Evolutionary conservation across 2,888 invertebrate genomes (phyloP).

Genomic region (Ormia ochracea): DNA sequence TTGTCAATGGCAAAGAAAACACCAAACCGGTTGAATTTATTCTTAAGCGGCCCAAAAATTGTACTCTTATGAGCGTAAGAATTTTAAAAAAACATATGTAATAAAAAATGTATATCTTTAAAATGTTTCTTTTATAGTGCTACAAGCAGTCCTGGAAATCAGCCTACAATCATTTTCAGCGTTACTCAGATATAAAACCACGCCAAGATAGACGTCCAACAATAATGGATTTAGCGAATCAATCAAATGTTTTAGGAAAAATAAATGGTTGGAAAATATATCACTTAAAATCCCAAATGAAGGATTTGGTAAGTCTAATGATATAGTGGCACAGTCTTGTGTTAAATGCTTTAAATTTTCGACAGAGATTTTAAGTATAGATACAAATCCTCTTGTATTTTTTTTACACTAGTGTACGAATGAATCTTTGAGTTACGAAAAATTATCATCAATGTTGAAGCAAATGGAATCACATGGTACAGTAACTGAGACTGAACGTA

Average conservation of each 20-base stretch:
- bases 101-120: background rate
- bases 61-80: slow-evolving; percentile 74
- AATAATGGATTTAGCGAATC: slow-evolving; percentile 92
- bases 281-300: slow-evolving; percentile 94
- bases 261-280: slow-evolving; percentile 96
- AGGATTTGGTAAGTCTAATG: slow-evolving; percentile 85
- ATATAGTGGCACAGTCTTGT: background rate
- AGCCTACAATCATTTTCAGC: slow-evolving; percentile 84
- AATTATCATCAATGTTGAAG: slow-evolving; percentile 73
- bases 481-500: slow-evolving; percentile 78
- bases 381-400: background rate
- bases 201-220: slow-evolving; percentile 91
- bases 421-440: slow-evolving; percentile 77
- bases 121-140: slow-evolving; percentile 75
- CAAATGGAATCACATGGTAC: slow-evolving; percentile 78
- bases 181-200: slow-evolving; percentile 89
- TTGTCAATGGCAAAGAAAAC: slow-evolving; percentile 71
- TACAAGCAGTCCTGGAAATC: slow-evolving; percentile 85
- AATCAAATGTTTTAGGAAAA: slow-evolving; percentile 89
- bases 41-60: slow-evolving; percentile 74
- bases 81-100: background rate
- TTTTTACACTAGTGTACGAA: slow-evolving; percentile 77
- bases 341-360: background rate
- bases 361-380: background rate
- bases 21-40: slow-evolving; percentile 75